A percentile compares a stretch with the other conserved stretches of the same genome.
Conservation (phyloP, 2,888 invertebrate species). For the Glyphotaelius pellucidus region DNA sequence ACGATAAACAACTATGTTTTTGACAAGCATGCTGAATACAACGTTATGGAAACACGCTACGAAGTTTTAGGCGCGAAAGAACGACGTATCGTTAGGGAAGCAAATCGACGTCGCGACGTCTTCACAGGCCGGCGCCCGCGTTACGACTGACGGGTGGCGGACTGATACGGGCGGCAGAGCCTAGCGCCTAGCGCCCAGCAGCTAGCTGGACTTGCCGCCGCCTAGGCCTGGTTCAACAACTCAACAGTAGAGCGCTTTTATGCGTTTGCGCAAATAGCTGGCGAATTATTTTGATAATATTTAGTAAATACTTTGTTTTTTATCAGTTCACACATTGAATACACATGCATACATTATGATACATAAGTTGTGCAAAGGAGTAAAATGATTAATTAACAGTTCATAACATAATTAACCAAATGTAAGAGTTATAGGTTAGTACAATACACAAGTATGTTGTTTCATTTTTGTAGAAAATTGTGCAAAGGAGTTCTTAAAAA, state of each 20-base stretch:
- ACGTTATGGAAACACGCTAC: constrained; percentile 14
- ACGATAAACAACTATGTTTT: neutral
- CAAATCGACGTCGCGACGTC: constrained; percentile 48
- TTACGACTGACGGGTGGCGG: constrained; percentile 46
- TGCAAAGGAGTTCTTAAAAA: no score
- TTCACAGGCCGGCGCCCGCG: constrained; percentile 48
- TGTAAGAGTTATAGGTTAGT: no score
- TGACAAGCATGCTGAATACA: neutral
- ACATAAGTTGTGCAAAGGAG: no score
- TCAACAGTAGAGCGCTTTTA: neutral
- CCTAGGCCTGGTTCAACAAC: neutral
- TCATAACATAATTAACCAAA: no score
- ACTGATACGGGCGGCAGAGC: neutral
- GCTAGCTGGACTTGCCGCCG: neutral
- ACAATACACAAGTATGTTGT: no score
- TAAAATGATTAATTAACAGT: no score
- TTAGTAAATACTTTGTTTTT: no score
- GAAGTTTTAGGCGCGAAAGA: constrained; percentile 49
- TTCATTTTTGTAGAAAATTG: no score
- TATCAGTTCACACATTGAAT: no score
- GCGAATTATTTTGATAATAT: neutral
- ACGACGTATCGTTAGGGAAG: neutral
- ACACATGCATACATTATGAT: no score
- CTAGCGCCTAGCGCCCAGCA: neutral
- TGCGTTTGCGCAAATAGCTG: constrained; percentile 15